A percentile compares a stretch with the other conserved stretches of the same genome.
phyloP scores from a whole-genome alignment of 2,888 invertebrate species.

The Drepanosiphum platanoidis region DNA sequence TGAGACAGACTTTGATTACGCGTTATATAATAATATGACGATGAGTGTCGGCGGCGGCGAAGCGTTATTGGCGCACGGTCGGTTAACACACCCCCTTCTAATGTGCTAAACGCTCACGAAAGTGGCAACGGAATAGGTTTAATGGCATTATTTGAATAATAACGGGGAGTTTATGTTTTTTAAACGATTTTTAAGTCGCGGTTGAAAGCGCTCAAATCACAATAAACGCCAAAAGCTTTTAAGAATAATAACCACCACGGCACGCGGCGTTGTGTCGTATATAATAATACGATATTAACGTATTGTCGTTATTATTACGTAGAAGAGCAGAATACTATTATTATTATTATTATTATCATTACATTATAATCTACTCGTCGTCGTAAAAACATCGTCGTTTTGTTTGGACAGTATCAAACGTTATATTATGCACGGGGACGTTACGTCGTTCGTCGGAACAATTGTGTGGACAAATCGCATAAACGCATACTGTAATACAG shows the following conservation, averaged over 20 bases:
- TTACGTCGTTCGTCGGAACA: too few relatives aligned
- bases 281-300: too few relatives aligned
- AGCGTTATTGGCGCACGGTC: too few relatives aligned
- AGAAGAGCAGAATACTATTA: too few relatives aligned
- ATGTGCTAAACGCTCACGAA: constrained; percentile 26
- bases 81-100: neutral
- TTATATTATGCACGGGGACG: neutral
- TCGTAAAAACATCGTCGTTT: neutral
- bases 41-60: neutral
- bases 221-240: constrained; percentile 47
- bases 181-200: constrained; percentile 45
- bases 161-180: constrained; percentile 29
- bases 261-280: neutral
- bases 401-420: neutral
- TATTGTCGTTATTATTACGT: too few relatives aligned
- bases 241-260: neutral
- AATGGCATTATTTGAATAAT: constrained; percentile 40
- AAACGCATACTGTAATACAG: too few relatives aligned
- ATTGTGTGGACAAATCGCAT: too few relatives aligned
- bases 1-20: neutral
- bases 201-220: constrained; percentile 3
- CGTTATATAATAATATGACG: neutral
- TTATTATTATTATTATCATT: too few relatives aligned
- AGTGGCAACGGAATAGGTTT: constrained; percentile 32
- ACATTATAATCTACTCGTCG: neutral